These are phyloP conservation scores for Isaurus tuberculatus DNA, from an alignment of 92 coral and sea anemone genomes.

Conservation along the genomic window DNA sequence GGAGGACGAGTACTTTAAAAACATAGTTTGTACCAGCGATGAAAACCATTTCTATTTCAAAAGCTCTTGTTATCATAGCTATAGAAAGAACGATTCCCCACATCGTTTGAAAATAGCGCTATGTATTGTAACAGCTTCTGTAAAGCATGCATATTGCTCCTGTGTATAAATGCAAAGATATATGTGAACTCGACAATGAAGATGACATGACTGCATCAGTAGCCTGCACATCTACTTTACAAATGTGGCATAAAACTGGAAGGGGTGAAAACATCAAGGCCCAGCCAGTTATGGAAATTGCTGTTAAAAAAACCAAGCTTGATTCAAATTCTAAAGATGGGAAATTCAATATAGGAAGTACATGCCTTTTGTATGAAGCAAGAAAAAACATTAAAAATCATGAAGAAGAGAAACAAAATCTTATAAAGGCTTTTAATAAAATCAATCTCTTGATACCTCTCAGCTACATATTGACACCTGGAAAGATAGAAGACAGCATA, in stretches of 20 bases:
- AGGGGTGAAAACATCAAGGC: constrained; percentile 14
- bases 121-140: constrained; percentile 1
- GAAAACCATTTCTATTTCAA: constrained; percentile 12
- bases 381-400: constrained; percentile 9
- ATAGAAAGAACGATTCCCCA: constrained; percentile 1
- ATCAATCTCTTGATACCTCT: constrained; percentile 4
- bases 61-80: constrained; percentile 1
- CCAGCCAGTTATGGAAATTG: constrained; percentile 26
- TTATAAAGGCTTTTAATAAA: background rate
- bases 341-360: background rate
- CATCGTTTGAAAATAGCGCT: constrained; percentile 3
- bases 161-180: constrained; percentile 11
- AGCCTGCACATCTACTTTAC: constrained; percentile 7
- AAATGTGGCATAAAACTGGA: constrained; percentile 14
- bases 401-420: background rate
- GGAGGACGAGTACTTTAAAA: constrained; percentile 5
- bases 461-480: constrained; percentile 1
- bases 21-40: background rate
- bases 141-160: constrained; percentile 13
- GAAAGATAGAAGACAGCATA: constrained; percentile 1
- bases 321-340: background rate
- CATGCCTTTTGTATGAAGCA: constrained; percentile 2
- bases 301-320: constrained; percentile 23
- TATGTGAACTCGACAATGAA: constrained; percentile 10
- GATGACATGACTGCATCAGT: constrained; percentile 22